phyloP scores from a whole-genome alignment of 1,140 invertebrate species.

The Pogonus chalceus region DNA sequence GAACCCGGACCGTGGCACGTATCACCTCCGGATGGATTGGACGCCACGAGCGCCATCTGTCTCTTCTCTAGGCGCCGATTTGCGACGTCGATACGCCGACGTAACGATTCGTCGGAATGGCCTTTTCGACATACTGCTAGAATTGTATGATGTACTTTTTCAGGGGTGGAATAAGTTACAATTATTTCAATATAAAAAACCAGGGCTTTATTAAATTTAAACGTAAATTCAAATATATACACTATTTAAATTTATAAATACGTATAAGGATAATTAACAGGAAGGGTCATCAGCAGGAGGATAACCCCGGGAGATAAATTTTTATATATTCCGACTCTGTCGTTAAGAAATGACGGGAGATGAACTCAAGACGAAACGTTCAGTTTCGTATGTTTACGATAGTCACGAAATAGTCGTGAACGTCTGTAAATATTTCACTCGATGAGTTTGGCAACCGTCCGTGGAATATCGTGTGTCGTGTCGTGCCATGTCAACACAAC shows the following conservation, averaged over 20 bases:
- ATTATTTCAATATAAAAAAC: no score
- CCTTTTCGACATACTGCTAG: background rate
- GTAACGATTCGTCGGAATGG: background rate
- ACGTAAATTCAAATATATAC: no score
- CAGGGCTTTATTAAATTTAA: no score
- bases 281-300: no score
- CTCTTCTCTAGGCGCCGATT: background rate
- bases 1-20: background rate
- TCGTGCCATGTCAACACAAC: background rate
- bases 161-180: background rate
- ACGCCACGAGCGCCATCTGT: background rate
- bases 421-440: background rate
- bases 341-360: background rate
- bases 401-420: background rate
- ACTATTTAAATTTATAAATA: no score
- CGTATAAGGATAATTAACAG: no score
- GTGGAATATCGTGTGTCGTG: no score
- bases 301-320: no score
- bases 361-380: background rate
- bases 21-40: background rate
- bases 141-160: background rate
- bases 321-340: no score
- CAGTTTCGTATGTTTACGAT: background rate
- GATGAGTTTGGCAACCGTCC: background rate
- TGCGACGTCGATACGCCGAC: background rate